phyloP scores from a whole-genome alignment of 2,888 invertebrate genomes.

The Scaptomyza flava region DNA sequence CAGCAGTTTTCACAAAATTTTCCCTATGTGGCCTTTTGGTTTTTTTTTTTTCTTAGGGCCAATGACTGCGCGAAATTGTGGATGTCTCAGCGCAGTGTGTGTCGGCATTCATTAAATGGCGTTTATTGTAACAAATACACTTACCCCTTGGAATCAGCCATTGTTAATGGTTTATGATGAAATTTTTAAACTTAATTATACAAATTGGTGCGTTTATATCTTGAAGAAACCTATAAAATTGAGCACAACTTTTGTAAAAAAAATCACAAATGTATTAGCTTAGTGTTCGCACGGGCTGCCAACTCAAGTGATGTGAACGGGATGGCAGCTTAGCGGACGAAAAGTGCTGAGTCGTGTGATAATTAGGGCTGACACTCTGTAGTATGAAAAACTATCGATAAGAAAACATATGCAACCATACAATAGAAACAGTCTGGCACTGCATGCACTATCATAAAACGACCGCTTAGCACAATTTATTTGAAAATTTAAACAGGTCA shows the following conservation, averaged over 20 bases:
- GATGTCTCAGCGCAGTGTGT: constrained; percentile 53
- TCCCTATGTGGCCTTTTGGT: constrained; percentile 66
- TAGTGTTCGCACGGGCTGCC: constrained; percentile 48
- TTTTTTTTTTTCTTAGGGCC: constrained; percentile 47
- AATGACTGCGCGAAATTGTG: constrained; percentile 82
- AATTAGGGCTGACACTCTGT: constrained; percentile 44
- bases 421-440: constrained; percentile 14
- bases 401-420: constrained; percentile 4
- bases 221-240: constrained; percentile 39
- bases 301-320: constrained; percentile 37
- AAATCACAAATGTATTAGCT: constrained; percentile 63
- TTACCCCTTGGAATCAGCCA: constrained; percentile 84
- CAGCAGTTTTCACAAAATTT: constrained; percentile 35
- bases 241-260: constrained; percentile 58
- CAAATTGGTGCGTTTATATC: constrained; percentile 41
- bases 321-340: constrained; percentile 43
- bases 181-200: constrained; percentile 69
- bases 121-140: constrained; percentile 52
- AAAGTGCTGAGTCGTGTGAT: constrained; percentile 65
- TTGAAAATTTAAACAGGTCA: constrained; percentile 12
- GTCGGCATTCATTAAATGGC: constrained; percentile 68
- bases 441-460: neutral
- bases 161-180: constrained; percentile 59
- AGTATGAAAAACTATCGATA: constrained; percentile 29
- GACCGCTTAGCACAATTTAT: neutral